These are phyloP conservation scores for Drosophila acutilabella DNA, from an alignment of 2,888 invertebrate genomes.

Conservation along the genomic window DNA sequence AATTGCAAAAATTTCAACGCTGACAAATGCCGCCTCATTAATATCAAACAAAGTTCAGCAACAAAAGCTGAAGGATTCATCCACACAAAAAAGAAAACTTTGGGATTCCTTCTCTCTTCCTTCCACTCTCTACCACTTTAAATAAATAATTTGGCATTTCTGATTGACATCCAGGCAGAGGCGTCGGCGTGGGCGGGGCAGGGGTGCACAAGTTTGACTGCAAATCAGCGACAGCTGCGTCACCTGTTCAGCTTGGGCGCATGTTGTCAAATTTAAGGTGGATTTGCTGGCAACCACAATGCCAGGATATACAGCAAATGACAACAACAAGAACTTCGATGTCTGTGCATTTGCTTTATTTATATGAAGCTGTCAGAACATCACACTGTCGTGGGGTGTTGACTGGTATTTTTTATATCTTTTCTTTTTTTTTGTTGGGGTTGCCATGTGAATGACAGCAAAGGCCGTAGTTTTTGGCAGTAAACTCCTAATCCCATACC, in stretches of 20 bases:
- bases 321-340: conserved; percentile 26
- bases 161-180: conserved; percentile 61
- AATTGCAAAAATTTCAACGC: conserved; percentile 64
- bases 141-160: conserved; percentile 58
- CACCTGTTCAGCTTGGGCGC: conserved; percentile 60
- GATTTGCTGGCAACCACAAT: conserved; percentile 70
- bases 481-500: not conserved
- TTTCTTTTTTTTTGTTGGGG: conserved; percentile 2
- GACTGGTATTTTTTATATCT: conserved; percentile 3
- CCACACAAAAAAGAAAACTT: not conserved
- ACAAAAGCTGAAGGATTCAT: conserved; percentile 13
- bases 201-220: not conserved
- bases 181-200: not conserved
- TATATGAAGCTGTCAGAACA: conserved; percentile 72
- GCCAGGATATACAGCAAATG: conserved; percentile 36
- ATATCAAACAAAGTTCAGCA: conserved; percentile 55
- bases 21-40: conserved; percentile 71
- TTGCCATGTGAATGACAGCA: conserved; percentile 68
- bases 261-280: conserved; percentile 77
- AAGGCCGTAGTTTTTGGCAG: conserved; percentile 50
- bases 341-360: conserved; percentile 66
- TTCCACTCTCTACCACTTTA: conserved; percentile 27
- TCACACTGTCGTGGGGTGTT: conserved; percentile 25
- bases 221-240: conserved; percentile 58
- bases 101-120: not conserved